A percentile compares a stretch with the other conserved stretches of the same genome.
These are phyloP conservation scores for Drosophila nr. perissopoda DNA, from an alignment of 2,888 invertebrate genomes.

Conservation along the genomic window DNA sequence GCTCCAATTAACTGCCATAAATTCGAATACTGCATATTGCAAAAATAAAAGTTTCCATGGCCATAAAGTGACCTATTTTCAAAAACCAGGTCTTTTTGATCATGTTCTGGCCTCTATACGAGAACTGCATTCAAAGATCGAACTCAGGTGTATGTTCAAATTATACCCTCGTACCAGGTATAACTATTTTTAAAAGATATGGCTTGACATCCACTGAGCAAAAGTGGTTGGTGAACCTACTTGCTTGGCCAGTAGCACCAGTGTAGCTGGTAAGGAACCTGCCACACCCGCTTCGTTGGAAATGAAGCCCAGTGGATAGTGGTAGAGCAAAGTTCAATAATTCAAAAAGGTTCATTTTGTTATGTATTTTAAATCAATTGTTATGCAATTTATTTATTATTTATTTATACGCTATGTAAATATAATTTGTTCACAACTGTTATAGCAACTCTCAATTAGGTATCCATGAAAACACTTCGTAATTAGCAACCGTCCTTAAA, in stretches of 20 bases:
- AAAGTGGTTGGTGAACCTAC: background rate
- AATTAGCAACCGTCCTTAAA: background rate
- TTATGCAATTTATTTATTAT: conserved; percentile 81
- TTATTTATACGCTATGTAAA: conserved; percentile 78
- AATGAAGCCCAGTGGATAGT: too few relatives aligned
- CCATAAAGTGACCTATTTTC: background rate
- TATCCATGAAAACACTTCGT: background rate
- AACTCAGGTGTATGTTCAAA: too few relatives aligned
- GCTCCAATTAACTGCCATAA: too few relatives aligned
- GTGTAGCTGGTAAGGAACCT: background rate
- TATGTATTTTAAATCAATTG: conserved; percentile 75
- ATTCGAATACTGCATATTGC: too few relatives aligned
- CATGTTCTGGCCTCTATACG: too few relatives aligned
- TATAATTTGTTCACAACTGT: conserved; percentile 80
- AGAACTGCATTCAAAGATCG: too few relatives aligned
- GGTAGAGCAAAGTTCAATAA: background rate
- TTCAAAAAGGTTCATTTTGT: background rate
- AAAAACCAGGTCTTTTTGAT: too few relatives aligned
- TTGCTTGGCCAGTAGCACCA: background rate
- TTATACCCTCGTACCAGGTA: too few relatives aligned
- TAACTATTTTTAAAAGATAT: background rate
- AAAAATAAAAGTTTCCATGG: background rate
- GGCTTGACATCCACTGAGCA: background rate
- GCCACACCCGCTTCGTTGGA: background rate
- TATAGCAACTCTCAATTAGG: conserved; percentile 21